Percentiles rank a stretch among this genome's conserved stretches.
Conservation (phyloP, 2,888 invertebrate genomes). For the Drosophila glabriapex region DNA sequence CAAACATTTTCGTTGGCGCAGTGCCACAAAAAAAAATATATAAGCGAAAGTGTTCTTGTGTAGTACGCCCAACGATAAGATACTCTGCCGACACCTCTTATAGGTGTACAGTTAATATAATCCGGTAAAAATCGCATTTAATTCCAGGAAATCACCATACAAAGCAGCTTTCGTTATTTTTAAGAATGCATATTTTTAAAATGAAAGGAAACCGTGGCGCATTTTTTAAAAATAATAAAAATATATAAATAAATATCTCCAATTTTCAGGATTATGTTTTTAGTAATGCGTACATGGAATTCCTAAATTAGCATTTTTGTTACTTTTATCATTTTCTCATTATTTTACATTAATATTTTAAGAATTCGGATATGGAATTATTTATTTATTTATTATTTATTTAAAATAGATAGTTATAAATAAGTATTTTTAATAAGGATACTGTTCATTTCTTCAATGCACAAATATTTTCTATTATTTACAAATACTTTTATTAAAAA, state of each 20-base stretch:
- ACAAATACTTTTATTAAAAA: not conserved
- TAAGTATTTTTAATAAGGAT: not conserved
- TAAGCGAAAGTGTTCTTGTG: not conserved
- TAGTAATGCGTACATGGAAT: not conserved
- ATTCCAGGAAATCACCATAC: not conserved
- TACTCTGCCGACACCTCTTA: not conserved
- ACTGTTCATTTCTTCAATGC: not conserved
- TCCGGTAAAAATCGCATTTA: not conserved
- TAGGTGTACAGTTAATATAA: not conserved
- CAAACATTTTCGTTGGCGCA: constrained; percentile 67
- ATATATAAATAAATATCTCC: no score
- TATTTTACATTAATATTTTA: no score
- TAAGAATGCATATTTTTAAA: not conserved
- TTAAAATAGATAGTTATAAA: not conserved
- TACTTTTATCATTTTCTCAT: not conserved
- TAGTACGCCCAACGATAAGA: not conserved
- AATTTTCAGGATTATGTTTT: not conserved
- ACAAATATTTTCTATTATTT: not conserved
- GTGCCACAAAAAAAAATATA: constrained; percentile 25
- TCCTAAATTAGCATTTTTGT: not conserved
- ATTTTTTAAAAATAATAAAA: no score
- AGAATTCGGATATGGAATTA: no score
- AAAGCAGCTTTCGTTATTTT: not conserved
- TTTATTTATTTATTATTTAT: no score
- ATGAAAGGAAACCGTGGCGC: accelerated